These are phyloP conservation scores for Arctopsyche grandis DNA, from an alignment of 1,140 invertebrate genomes.

Conservation along the genomic window DNA sequence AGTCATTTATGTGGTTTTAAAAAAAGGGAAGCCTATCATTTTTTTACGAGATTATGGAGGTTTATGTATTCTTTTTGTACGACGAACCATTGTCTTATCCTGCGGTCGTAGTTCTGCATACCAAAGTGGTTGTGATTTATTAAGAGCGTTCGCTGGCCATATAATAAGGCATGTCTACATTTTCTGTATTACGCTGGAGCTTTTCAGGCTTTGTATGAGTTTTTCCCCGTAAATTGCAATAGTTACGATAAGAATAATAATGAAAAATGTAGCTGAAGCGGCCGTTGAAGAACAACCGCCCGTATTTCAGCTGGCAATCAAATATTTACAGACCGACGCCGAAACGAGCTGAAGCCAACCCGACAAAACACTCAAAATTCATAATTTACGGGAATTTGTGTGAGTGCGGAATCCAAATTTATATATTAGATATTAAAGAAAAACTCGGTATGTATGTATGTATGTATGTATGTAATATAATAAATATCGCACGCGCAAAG, in stretches of 20 bases:
- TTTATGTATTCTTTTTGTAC: neutral
- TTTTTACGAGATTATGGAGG: neutral
- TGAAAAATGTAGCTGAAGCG: slow-evolving; percentile 28
- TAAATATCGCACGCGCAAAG: neutral
- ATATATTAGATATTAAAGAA: neutral
- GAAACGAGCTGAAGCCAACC: neutral
- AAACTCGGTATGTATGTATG: too few species aligned
- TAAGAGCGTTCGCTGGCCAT: slow-evolving; percentile 4
- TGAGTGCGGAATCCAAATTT: neutral
- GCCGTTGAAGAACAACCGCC: neutral
- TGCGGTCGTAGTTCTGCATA: slow-evolving; percentile 13
- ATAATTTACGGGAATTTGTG: neutral
- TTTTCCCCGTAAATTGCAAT: slow-evolving; percentile 32
- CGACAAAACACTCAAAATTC: neutral
- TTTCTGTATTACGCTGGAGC: neutral
- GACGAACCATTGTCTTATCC: neutral
- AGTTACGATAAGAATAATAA: slow-evolving; percentile 44
- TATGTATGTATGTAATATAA: neutral
- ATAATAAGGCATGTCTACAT: neutral
- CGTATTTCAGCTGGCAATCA: slow-evolving; percentile 38
- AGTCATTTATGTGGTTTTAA: too few species aligned
- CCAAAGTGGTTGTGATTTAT: slow-evolving; percentile 29
- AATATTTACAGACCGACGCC: slow-evolving; percentile 41
- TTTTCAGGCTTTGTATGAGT: neutral
- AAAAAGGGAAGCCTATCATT: too few species aligned